Conservation (phyloP, 2,888 invertebrate genomes). For the Perdita meconis region DNA sequence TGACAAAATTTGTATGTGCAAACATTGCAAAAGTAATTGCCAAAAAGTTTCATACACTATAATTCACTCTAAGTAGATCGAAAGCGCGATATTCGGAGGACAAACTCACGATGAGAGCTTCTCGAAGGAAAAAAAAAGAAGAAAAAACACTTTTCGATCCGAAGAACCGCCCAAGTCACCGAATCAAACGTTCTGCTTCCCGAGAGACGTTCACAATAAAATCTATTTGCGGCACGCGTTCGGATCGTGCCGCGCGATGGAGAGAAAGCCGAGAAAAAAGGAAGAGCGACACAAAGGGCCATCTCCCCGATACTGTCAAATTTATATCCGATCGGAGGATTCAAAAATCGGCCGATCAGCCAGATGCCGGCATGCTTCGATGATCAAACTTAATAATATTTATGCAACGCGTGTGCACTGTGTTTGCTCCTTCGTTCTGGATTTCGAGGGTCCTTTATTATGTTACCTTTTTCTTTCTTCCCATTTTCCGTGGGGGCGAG, state of each 20-base stretch:
- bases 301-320: slow-evolving; percentile 70
- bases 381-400: slow-evolving; percentile 80
- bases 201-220: slow-evolving; percentile 66
- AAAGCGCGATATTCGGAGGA: not conserved
- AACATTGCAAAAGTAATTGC: not conserved
- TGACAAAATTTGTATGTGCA: not conserved
- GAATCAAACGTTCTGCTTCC: slow-evolving; percentile 63
- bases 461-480: slow-evolving; percentile 27
- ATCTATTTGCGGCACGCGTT: slow-evolving; percentile 68
- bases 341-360: slow-evolving; percentile 62
- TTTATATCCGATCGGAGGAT: slow-evolving; percentile 70
- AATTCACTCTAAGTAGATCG: not conserved
- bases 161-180: slow-evolving; percentile 74
- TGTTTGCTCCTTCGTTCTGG: slow-evolving; percentile 42
- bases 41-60: not conserved
- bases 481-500: slow-evolving; percentile 35
- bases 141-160: slow-evolving; percentile 69
- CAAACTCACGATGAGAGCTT: not conserved
- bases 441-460: slow-evolving; percentile 64
- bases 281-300: slow-evolving; percentile 58
- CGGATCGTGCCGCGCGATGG: slow-evolving; percentile 37
- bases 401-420: slow-evolving; percentile 77
- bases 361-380: slow-evolving; percentile 78
- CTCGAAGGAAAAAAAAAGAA: not conserved
- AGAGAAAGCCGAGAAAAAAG: slow-evolving; percentile 49